phyloP scores from a whole-genome alignment of 2,888 invertebrate species.

The Sphaerophoria taeniata region DNA sequence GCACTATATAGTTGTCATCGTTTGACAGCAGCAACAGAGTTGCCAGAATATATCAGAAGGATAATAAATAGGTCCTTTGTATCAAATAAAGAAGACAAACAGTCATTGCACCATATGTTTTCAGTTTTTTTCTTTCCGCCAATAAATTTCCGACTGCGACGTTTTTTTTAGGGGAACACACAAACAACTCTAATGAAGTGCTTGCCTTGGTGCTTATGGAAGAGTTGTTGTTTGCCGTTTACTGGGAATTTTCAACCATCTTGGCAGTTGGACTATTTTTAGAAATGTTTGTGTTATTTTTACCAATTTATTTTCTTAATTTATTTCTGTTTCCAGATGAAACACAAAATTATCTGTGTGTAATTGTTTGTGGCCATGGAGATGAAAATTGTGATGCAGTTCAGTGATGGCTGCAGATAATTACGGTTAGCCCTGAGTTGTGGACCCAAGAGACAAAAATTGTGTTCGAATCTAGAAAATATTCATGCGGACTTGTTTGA shows the following conservation, averaged over 20 bases:
- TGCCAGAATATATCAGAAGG: too few relatives aligned
- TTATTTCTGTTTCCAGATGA: background rate
- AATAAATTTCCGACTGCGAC: conserved; percentile 43
- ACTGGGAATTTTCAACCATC: background rate
- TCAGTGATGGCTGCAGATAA: conserved; percentile 42
- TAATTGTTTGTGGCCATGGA: background rate
- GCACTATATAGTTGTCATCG: too few relatives aligned
- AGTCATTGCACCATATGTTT: too few relatives aligned
- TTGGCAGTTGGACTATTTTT: conserved; percentile 41
- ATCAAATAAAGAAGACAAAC: too few relatives aligned
- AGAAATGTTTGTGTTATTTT: conserved; percentile 48
- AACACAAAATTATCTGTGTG: conserved; percentile 28
- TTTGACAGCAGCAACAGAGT: too few relatives aligned
- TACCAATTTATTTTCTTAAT: conserved; percentile 16
- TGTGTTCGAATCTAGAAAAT: background rate
- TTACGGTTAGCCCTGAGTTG: conserved; percentile 42
- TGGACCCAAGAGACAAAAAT: conserved; percentile 22
- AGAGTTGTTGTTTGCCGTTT: background rate
- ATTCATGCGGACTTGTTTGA: too few relatives aligned
- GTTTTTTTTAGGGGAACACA: conserved; percentile 1
- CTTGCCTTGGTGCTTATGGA: background rate
- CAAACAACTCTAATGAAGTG: conserved; percentile 7
- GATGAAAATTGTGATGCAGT: background rate
- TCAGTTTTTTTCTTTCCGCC: background rate
- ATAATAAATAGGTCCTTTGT: too few relatives aligned